Evolutionary conservation across 2,113 vertebrate species (phyloP).

Genomic region (Falcunculus frontatus): DNA sequence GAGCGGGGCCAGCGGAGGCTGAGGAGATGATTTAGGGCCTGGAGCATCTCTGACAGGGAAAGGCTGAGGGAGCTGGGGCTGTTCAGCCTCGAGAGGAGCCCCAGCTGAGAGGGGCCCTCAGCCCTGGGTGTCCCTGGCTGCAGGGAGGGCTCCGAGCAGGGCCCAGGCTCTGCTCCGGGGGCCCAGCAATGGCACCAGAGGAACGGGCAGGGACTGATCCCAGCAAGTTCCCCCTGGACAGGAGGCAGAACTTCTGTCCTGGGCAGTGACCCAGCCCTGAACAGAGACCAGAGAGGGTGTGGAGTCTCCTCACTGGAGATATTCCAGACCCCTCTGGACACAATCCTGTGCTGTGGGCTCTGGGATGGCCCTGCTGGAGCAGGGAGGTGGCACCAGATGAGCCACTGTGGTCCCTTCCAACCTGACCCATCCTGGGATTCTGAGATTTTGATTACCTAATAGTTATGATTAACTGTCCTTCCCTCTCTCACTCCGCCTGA

Average conservation of each 20-base stretch:
- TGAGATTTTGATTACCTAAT: neutral
- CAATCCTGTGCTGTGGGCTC: neutral
- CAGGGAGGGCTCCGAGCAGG: neutral
- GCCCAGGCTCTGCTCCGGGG: neutral
- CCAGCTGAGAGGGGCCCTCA: neutral
- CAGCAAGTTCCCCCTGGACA: neutral
- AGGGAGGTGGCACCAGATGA: neutral
- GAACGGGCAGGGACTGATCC: neutral
- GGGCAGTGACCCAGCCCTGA: fast-evolving
- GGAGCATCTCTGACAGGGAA: neutral
- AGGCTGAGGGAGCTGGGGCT: neutral
- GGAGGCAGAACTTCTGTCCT: neutral
- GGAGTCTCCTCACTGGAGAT: neutral
- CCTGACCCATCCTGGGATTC: neutral
- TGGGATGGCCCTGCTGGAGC: neutral
- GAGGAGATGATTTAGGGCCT: neutral
- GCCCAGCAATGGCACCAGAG: neutral
- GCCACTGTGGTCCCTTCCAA: neutral
- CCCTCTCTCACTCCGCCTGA: neutral
- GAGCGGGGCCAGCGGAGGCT: fast-evolving
- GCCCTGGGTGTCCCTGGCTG: neutral
- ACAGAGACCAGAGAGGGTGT: neutral
- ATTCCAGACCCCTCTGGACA: fast-evolving
- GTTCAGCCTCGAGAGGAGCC: neutral
- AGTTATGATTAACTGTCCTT: neutral